A percentile compares a stretch with the other conserved stretches of the same genome.
phyloP scores from a whole-genome alignment of 2,797 vertebrate species.

The Mus minutoides region DNA sequence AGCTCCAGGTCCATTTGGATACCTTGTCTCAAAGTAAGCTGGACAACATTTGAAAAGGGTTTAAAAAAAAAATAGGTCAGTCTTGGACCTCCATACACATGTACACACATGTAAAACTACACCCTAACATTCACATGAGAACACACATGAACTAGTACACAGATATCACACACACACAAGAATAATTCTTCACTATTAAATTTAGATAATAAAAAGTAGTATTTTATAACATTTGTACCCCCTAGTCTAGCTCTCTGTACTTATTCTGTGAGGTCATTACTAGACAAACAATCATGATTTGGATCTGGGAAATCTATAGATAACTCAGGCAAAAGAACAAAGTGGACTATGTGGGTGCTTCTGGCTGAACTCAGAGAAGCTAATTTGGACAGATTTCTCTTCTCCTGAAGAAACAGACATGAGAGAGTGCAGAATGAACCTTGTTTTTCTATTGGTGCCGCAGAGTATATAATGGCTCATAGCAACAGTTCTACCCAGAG shows the following conservation, averaged over 20 bases:
- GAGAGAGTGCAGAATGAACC: not conserved
- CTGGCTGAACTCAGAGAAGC: not conserved
- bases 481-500: not conserved
- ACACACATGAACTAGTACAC: not conserved
- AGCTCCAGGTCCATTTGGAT: not conserved
- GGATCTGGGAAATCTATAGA: not conserved
- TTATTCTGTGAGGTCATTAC: not conserved
- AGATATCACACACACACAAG: not conserved
- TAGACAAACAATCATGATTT: not conserved
- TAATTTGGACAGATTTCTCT: not conserved
- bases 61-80: not conserved
- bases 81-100: not conserved
- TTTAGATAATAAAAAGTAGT: constrained; percentile 3
- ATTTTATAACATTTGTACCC: not conserved
- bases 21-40: not conserved
- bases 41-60: not conserved
- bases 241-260: not conserved
- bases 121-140: not conserved
- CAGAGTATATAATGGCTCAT: not conserved
- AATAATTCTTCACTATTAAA: constrained; percentile 25
- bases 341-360: not conserved
- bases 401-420: not conserved
- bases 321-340: constrained; percentile 1
- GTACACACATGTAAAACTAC: not conserved
- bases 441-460: not conserved